Percentiles rank a stretch among this genome's conserved stretches.
Evolutionary conservation across 2,888 invertebrate species (phyloP).

Genomic region (Chalcis sispes): DNA sequence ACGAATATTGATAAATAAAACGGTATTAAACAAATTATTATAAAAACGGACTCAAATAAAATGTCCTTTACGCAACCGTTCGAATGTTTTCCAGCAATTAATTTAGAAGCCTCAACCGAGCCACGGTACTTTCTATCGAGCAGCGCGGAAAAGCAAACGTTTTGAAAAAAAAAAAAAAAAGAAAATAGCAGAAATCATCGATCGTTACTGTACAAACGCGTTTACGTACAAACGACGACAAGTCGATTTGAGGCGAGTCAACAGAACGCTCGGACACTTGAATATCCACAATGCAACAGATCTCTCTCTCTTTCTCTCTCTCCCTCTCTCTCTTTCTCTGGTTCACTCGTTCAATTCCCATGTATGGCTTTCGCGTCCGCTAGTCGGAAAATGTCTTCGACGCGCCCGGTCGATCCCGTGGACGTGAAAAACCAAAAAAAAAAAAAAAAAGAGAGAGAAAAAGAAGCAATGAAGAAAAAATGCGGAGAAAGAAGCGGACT

Average conservation of each 20-base stretch:
- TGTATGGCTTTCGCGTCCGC: constrained; percentile 24
- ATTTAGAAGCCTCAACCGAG: constrained; percentile 47
- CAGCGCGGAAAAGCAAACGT: neutral
- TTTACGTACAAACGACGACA: constrained; percentile 16
- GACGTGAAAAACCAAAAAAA: constrained; percentile 9
- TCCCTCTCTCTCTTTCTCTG: too few species aligned
- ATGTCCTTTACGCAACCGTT: too few species aligned
- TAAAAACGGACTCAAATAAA: too few species aligned
- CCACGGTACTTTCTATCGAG: constrained; percentile 27
- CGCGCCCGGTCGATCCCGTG: constrained; percentile 5
- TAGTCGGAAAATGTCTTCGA: neutral
- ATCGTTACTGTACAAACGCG: constrained; percentile 42
- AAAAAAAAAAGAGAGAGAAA: neutral
- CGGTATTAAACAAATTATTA: too few species aligned
- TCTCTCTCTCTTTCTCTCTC: too few species aligned
- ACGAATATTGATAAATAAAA: too few species aligned
- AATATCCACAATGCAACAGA: too few species aligned
- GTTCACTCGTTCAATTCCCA: constrained; percentile 14
- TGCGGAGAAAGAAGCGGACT: too few species aligned
- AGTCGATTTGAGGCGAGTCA: constrained; percentile 41
- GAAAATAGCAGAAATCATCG: constrained; percentile 37
- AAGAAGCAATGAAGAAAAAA: neutral
- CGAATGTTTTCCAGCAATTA: too few species aligned
- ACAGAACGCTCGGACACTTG: too few species aligned
- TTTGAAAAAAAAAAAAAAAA: constrained; percentile 15